Conservation (phyloP, 2,888 invertebrate species). For the Melipona beecheii region DNA sequence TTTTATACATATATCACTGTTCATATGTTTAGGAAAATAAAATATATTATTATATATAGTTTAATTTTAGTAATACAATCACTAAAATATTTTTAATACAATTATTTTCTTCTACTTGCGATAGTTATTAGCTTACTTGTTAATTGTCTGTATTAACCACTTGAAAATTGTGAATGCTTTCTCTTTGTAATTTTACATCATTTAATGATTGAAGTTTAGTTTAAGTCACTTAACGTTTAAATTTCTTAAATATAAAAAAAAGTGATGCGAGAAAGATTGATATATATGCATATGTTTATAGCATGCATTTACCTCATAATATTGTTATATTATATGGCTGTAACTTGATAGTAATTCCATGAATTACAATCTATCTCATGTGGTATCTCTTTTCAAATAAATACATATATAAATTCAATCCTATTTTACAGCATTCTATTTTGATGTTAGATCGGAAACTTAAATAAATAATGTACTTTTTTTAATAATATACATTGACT, state of each 20-base stretch:
- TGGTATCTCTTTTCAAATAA: constrained; percentile 1
- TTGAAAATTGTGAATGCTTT: neutral
- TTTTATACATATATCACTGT: neutral
- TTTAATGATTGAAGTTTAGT: neutral
- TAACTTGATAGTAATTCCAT: neutral
- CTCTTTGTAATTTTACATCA: neutral
- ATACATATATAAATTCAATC: neutral
- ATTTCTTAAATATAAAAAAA: neutral
- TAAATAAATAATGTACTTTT: neutral
- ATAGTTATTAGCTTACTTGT: neutral
- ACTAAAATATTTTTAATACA: neutral
- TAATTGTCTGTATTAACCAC: neutral
- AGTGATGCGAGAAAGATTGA: neutral
- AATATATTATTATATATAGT: neutral
- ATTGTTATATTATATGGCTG: neutral
- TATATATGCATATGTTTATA: neutral
- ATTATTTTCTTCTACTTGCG: constrained; percentile 9
- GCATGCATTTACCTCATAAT: neutral
- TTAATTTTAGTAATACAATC: neutral
- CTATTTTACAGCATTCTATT: constrained; percentile 8
- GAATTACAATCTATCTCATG: neutral
- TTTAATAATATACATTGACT: constrained; percentile 5
- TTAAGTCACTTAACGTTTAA: neutral
- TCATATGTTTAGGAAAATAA: neutral
- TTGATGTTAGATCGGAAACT: constrained; percentile 4